Conservation (phyloP, 2,888 invertebrate genomes). For the Ametastegia equiseti region DNA sequence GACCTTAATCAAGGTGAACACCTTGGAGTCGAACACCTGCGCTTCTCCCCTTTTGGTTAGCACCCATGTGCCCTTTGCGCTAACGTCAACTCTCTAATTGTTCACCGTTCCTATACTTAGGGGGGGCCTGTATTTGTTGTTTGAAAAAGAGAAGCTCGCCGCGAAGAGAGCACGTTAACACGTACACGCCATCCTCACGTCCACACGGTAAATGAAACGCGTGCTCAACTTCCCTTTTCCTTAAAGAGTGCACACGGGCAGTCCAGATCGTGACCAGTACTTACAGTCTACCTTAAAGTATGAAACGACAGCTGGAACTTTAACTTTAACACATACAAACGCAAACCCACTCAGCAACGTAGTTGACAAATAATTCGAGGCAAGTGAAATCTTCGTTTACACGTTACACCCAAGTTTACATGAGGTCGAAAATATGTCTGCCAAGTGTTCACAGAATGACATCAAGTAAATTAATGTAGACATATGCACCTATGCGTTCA, state of each 20-base stretch:
- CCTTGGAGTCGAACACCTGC: slow-evolving; percentile 61
- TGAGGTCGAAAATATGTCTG: not conserved
- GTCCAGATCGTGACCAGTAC: not conserved
- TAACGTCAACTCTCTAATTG: slow-evolving; percentile 65
- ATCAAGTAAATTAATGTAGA: not conserved
- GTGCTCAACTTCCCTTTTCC: slow-evolving; percentile 20
- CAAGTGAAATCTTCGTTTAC: not conserved
- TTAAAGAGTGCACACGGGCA: not conserved
- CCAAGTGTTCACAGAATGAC: not conserved
- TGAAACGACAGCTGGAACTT: slow-evolving; percentile 13
- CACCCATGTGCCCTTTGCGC: slow-evolving; percentile 52
- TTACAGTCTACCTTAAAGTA: not conserved
- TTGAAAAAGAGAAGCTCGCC: slow-evolving; percentile 17
- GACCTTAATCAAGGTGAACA: slow-evolving; percentile 13
- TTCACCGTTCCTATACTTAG: slow-evolving; percentile 48
- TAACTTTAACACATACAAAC: not conserved
- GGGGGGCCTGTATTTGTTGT: not conserved
- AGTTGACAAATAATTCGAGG: not conserved
- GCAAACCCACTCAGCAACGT: not conserved
- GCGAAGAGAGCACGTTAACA: slow-evolving; percentile 28
- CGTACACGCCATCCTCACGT: slow-evolving; percentile 38
- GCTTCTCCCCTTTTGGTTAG: slow-evolving; percentile 59
- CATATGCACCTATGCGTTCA: not conserved
- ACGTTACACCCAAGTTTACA: too few relatives aligned
- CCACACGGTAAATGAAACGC: slow-evolving; percentile 34